phyloP scores from a whole-genome alignment of 1,140 invertebrate species.

The Aporrectodea caliginosa region DNA sequence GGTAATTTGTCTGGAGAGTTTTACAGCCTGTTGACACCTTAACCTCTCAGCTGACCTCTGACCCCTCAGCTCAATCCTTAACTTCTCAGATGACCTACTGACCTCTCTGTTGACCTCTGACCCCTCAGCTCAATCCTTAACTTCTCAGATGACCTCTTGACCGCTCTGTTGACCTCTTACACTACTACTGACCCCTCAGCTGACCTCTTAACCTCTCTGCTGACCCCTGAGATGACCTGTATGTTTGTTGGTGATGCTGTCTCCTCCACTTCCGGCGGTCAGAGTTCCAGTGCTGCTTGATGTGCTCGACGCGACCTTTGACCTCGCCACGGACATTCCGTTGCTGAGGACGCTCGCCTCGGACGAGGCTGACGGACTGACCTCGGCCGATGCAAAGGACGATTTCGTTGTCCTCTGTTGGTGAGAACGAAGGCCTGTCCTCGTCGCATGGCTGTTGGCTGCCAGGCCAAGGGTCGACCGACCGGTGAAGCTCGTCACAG shows the following conservation, averaged over 20 bases:
- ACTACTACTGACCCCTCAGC: no score
- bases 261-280: slow-evolving; percentile 30
- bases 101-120: no score
- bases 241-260: neutral
- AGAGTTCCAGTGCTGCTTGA: slow-evolving; percentile 33
- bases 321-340: slow-evolving; percentile 6
- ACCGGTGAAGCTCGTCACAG: neutral
- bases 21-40: no score
- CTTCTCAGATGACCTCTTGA: no score
- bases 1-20: no score
- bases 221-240: neutral
- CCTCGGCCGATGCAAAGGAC: neutral
- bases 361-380: slow-evolving; percentile 27
- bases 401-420: no score
- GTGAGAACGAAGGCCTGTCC: neutral
- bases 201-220: no score
- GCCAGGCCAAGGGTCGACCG: neutral
- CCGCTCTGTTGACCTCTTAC: no score
- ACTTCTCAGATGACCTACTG: no score
- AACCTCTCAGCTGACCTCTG: no score
- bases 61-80: no score
- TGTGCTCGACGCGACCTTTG: slow-evolving; percentile 26
- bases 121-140: no score
- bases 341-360: slow-evolving; percentile 18
- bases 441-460: neutral